phyloP scores from a whole-genome alignment of 2,888 invertebrate species.

The Phortica okadai region DNA sequence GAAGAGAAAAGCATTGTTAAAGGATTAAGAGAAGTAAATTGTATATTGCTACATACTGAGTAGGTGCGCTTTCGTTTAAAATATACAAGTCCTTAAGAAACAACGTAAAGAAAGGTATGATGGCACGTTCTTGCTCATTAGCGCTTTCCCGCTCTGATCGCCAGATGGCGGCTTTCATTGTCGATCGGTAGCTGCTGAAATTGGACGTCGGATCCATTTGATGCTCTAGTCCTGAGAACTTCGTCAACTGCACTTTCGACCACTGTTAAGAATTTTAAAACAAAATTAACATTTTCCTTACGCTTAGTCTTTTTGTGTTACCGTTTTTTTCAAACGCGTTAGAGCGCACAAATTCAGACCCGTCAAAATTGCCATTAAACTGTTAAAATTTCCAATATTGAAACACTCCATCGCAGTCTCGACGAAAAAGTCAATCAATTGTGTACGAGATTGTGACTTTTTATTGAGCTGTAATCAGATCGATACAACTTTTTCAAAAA shows the following conservation, averaged over 20 bases:
- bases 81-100: conserved; percentile 90
- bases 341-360: conserved; percentile 95
- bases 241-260: conserved; percentile 88
- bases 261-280: conserved; percentile 79
- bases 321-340: conserved; percentile 95
- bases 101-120: conserved; percentile 91
- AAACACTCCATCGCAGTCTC: conserved; percentile 97
- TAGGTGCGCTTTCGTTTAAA: conserved; percentile 88
- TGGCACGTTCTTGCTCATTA: conserved; percentile 85
- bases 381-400: conserved; percentile 98
- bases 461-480: conserved; percentile 85
- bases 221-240: conserved; percentile 88
- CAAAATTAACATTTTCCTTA: conserved; percentile 14
- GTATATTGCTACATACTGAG: conserved; percentile 78
- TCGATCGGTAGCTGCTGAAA: conserved; percentile 89
- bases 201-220: conserved; percentile 92
- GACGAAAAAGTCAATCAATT: conserved; percentile 95
- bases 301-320: conserved; percentile 76
- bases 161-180: conserved; percentile 89
- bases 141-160: conserved; percentile 83
- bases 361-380: conserved; percentile 96
- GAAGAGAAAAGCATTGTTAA: conserved; percentile 5
- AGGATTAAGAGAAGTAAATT: not conserved
- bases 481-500: not conserved
- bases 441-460: conserved; percentile 91